Percentiles rank a stretch among this genome's conserved stretches.
phyloP scores from a whole-genome alignment of 2,797 vertebrate species.

The Helostoma temminkii region DNA sequence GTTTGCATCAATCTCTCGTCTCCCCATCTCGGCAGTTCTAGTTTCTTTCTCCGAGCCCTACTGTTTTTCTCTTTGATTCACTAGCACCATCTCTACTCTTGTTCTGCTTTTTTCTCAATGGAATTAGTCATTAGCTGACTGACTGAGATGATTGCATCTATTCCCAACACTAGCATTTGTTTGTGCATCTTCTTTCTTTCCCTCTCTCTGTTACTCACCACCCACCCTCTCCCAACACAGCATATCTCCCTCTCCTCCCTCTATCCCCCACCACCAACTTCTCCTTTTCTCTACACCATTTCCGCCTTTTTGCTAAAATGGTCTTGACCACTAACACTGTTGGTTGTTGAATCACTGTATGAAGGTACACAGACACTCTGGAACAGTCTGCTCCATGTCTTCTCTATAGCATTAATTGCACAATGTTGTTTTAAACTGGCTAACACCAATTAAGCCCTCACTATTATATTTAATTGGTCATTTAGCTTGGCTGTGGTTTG shows the following conservation, averaged over 20 bases:
- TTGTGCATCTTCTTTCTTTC: constrained; percentile 64
- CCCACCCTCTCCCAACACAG: constrained; percentile 24
- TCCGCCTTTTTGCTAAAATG: constrained; percentile 5
- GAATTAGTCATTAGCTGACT: constrained; percentile 80
- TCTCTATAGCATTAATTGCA: constrained; percentile 67
- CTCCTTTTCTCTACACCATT: neutral
- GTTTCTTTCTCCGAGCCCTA: constrained; percentile 42
- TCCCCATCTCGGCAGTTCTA: constrained; percentile 26
- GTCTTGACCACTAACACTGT: constrained; percentile 31
- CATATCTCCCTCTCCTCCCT: constrained; percentile 45
- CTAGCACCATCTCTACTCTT: constrained; percentile 56
- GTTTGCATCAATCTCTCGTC: constrained; percentile 44
- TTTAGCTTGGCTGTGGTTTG: constrained; percentile 64
- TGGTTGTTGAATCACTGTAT: constrained; percentile 36
- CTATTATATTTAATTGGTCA: constrained; percentile 75
- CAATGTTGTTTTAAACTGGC: constrained; percentile 61
- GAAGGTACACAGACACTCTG: constrained; percentile 31
- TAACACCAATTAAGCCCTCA: constrained; percentile 70
- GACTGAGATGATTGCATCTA: constrained; percentile 81
- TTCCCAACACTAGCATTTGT: constrained; percentile 78
- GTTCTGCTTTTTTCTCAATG: constrained; percentile 63
- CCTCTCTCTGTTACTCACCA: constrained; percentile 27
- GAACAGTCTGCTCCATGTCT: constrained; percentile 33
- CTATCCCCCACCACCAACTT: neutral
- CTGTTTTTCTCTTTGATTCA: constrained; percentile 57